Evolutionary conservation across 2,797 vertebrate genomes (phyloP).

Genomic region (Dendrocincla tyrannina): DNA sequence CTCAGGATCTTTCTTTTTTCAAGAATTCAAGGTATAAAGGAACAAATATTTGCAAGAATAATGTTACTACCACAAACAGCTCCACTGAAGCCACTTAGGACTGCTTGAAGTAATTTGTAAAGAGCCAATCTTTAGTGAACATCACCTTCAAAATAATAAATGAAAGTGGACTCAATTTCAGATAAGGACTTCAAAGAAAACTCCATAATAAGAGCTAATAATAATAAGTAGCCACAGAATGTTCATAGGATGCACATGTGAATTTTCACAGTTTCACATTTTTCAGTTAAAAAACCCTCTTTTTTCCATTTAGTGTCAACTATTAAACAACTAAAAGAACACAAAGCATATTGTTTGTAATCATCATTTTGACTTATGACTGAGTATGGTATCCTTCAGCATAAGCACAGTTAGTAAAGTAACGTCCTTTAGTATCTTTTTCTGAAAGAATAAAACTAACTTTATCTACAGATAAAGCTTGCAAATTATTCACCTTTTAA

Average conservation of each 20-base stretch:
- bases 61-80: not conserved
- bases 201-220: not conserved
- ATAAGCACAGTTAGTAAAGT: not conserved
- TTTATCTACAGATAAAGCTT: not conserved
- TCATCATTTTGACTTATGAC: not conserved
- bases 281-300: not conserved
- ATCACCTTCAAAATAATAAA: not conserved
- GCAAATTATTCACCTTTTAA: not conserved
- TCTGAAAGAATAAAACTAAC: not conserved
- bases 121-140: not conserved
- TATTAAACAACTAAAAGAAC: not conserved
- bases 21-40: not conserved
- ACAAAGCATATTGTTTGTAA: not conserved
- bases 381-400: not conserved
- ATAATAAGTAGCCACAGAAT: not conserved
- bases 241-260: not conserved
- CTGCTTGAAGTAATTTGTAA: not conserved
- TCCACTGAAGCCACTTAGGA: not conserved
- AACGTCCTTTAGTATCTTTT: not conserved
- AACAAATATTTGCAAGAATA: not conserved
- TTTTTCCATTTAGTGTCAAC: not conserved
- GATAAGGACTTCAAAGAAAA: not conserved
- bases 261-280: too few relatives aligned
- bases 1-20: not conserved
- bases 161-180: not conserved